A percentile compares a stretch with the other conserved stretches of the same genome.
Evolutionary conservation across 2,888 invertebrate species (phyloP).

Genomic region (Hydraecia micacea): DNA sequence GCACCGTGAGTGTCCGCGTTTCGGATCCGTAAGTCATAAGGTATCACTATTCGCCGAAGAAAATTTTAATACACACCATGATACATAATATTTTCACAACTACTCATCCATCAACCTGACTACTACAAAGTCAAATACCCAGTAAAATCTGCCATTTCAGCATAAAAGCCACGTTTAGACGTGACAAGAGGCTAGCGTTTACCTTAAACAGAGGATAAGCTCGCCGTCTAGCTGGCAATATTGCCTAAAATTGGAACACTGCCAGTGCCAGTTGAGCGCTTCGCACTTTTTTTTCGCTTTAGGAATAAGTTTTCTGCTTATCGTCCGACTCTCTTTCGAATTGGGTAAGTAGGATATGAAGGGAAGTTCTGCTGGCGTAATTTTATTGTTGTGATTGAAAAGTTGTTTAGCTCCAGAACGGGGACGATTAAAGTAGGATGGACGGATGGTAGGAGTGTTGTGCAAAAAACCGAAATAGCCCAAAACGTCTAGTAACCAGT

Average conservation of each 20-base stretch:
- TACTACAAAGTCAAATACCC: constrained; percentile 38
- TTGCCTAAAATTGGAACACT: constrained; percentile 59
- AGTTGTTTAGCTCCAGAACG: background rate
- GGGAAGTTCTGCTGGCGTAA: constrained; percentile 4
- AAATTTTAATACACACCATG: background rate
- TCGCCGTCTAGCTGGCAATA: constrained; percentile 58
- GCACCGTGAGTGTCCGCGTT: background rate
- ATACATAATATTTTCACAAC: background rate
- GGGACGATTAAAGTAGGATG: background rate
- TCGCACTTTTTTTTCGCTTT: constrained; percentile 48
- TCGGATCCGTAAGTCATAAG: background rate
- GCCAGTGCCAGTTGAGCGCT: constrained; percentile 63
- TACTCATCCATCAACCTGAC: background rate
- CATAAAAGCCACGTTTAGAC: constrained; percentile 54
- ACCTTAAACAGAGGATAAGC: constrained; percentile 66
- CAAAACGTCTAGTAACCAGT: background rate
- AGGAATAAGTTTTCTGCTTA: constrained; percentile 54
- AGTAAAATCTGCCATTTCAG: constrained; percentile 54
- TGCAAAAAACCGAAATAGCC: background rate
- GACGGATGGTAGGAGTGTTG: too few relatives aligned
- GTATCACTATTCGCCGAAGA: background rate
- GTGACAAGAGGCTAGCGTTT: constrained; percentile 64
- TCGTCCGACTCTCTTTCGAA: constrained; percentile 45
- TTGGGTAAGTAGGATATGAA: constrained; percentile 32
- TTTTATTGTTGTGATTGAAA: constrained; percentile 7